Percentiles rank a stretch among this genome's conserved stretches.
Evolutionary conservation across 1,140 invertebrate genomes (phyloP).

Genomic region (Ceratosolen solmsi): DNA sequence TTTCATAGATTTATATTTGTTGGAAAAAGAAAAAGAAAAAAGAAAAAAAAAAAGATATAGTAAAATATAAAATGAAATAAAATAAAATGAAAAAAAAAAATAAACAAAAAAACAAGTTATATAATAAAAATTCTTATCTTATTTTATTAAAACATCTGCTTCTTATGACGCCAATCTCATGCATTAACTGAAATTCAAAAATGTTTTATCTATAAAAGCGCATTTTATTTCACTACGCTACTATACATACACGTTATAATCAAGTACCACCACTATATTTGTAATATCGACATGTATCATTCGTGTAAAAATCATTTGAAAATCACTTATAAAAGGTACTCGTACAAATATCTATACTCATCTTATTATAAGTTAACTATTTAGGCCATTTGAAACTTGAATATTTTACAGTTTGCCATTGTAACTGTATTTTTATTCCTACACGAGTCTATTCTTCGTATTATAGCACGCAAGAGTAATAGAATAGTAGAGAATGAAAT

Average conservation of each 20-base stretch:
- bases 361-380: constrained; percentile 51
- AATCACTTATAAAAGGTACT: constrained; percentile 41
- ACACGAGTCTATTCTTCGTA: neutral
- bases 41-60: neutral
- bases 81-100: neutral
- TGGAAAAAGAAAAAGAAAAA: neutral
- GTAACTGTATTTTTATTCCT: constrained; percentile 21
- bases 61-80: neutral
- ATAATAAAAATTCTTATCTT: constrained; percentile 24
- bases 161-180: constrained; percentile 22
- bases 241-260: constrained; percentile 33
- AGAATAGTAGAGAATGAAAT: neutral
- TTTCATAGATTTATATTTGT: constrained; percentile 5
- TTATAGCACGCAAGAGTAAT: neutral
- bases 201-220: constrained; percentile 15
- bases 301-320: constrained; percentile 44
- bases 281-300: constrained; percentile 37
- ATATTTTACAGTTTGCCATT: constrained; percentile 36
- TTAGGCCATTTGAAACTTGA: constrained; percentile 53
- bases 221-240: constrained; percentile 10
- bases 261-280: constrained; percentile 4
- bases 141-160: neutral
- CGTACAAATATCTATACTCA: constrained; percentile 40
- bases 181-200: constrained; percentile 33
- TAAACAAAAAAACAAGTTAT: neutral